phyloP scores from a whole-genome alignment of 2,113 vertebrate genomes.

The Syngnathus typhle region DNA sequence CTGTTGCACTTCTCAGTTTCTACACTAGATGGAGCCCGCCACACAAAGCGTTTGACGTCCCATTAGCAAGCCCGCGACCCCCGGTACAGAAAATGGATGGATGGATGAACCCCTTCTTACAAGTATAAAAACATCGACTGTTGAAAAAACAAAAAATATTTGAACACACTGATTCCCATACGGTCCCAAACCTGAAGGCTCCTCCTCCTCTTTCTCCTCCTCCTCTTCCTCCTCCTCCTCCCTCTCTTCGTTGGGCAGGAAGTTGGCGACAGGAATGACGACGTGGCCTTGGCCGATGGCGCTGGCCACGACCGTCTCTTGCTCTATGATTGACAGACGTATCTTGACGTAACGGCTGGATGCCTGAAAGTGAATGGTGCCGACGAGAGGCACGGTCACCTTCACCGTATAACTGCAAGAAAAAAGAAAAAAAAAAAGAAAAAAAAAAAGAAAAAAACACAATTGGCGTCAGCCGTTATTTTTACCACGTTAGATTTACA shows the following conservation, averaged over 20 bases:
- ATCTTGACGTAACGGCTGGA: slow-evolving; percentile 75
- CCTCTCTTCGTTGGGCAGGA: slow-evolving; percentile 73
- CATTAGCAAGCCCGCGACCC: no score
- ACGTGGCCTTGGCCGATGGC: slow-evolving; percentile 75
- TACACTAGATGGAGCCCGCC: no score
- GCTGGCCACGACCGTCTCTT: slow-evolving; percentile 66
- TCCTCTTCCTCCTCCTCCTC: slow-evolving; percentile 79
- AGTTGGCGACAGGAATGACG: slow-evolving; percentile 78
- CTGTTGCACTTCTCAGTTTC: no score
- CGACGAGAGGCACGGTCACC: slow-evolving; percentile 55
- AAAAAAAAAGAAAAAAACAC: background rate
- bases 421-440: background rate
- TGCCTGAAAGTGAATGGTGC: slow-evolving; percentile 79
- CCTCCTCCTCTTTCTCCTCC: slow-evolving; percentile 81
- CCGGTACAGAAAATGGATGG: no score
- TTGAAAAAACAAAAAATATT: background rate
- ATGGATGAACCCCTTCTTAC: no score
- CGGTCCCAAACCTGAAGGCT: background rate
- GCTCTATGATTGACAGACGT: slow-evolving; percentile 80
- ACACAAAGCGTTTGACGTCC: no score
- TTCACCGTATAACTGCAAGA: slow-evolving; percentile 73
- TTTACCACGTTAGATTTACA: background rate
- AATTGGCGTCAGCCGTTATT: background rate
- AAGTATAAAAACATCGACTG: background rate
- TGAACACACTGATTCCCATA: background rate